Percentiles rank a stretch among this genome's conserved stretches.
Conservation (phyloP, 2,113 vertebrate genomes). For the Cynocephalus volans region DNA sequence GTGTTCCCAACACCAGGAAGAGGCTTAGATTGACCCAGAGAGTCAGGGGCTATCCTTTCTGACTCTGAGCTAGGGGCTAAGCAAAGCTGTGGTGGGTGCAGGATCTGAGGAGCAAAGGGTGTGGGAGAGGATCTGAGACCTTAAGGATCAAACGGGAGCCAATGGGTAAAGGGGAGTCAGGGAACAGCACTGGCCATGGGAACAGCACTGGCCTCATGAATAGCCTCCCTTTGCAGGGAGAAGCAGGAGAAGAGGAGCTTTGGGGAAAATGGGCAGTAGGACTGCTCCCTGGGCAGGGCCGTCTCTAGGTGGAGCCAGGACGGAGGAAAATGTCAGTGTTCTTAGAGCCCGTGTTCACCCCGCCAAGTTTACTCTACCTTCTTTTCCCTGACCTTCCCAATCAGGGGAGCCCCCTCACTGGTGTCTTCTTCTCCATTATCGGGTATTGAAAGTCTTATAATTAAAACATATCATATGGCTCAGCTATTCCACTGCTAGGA, state of each 20-base stretch:
- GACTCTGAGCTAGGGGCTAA: background rate
- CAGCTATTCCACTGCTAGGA: too few species aligned
- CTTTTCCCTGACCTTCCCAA: background rate
- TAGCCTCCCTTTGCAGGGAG: background rate
- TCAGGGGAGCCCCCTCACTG: background rate
- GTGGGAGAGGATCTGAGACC: background rate
- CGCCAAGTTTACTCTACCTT: background rate
- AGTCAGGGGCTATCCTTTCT: background rate
- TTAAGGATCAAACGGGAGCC: background rate
- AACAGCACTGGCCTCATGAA: fast-evolving
- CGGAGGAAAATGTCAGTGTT: background rate
- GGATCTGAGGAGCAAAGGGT: background rate
- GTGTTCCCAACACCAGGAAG: background rate
- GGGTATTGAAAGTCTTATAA: background rate
- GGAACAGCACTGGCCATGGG: background rate
- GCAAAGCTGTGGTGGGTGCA: too few species aligned
- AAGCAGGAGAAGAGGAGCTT: background rate
- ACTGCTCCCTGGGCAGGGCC: background rate
- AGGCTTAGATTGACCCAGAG: background rate
- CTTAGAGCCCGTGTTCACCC: background rate
- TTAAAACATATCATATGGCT: background rate
- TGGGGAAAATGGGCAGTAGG: too few species aligned
- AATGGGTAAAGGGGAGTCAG: background rate
- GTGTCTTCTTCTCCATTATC: background rate
- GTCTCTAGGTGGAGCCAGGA: background rate